These are phyloP conservation scores for Dicyrtomina minuta DNA, from an alignment of 2,888 invertebrate species.

Conservation along the genomic window DNA sequence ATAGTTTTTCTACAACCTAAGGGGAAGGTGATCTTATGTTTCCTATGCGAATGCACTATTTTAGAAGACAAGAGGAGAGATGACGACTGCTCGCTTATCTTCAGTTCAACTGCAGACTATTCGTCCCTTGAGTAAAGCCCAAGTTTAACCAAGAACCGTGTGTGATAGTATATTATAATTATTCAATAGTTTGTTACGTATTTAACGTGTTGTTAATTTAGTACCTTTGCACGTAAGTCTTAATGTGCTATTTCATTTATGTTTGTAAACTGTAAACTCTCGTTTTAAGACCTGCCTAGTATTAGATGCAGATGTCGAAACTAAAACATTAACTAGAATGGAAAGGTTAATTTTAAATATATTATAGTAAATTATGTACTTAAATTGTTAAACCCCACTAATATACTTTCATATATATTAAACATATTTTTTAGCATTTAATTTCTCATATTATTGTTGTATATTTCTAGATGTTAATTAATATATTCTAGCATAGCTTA, in stretches of 20 bases:
- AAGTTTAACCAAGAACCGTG: constrained; percentile 31
- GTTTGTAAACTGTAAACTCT: not conserved
- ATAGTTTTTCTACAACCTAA: too few species aligned
- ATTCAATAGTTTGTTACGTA: not conserved
- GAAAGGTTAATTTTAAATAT: too few species aligned
- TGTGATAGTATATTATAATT: constrained; percentile 41
- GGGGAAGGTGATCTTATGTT: too few species aligned
- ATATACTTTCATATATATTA: not conserved
- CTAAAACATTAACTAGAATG: too few species aligned
- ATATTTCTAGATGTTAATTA: not conserved
- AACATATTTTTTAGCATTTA: not conserved
- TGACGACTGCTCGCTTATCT: constrained; percentile 7
- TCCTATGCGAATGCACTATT: too few species aligned
- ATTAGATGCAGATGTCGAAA: constrained; percentile 1
- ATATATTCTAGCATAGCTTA: too few species aligned
- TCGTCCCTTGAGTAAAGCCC: not conserved
- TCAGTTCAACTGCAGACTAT: constrained; percentile 13
- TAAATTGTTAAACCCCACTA: not conserved
- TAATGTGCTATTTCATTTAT: constrained; percentile 13
- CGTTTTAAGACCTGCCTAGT: constrained; percentile 8
- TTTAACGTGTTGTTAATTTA: constrained; percentile 7
- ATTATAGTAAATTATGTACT: too few species aligned
- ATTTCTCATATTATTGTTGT: not conserved
- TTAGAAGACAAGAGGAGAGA: not conserved
- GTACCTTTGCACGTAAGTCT: constrained; percentile 28